Conservation (phyloP, 1,140 invertebrate genomes). For the Heliconius nattereri region DNA sequence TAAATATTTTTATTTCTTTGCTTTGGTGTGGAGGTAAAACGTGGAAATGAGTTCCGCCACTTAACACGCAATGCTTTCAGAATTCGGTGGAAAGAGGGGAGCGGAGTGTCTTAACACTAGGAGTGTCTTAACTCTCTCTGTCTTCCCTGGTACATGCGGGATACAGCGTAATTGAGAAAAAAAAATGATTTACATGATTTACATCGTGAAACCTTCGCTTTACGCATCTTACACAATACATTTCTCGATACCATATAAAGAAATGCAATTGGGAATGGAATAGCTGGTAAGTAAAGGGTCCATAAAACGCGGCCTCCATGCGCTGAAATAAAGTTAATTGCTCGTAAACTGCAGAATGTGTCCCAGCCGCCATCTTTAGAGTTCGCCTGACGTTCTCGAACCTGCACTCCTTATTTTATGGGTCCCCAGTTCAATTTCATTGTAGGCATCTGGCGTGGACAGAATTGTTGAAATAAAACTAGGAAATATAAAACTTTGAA, state of each 20-base stretch:
- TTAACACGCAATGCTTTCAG: no score
- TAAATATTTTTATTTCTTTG: no score
- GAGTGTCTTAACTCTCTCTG: no score
- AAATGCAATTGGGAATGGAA: slow-evolving; percentile 53
- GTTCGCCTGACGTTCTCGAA: slow-evolving; percentile 31
- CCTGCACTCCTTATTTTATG: slow-evolving; percentile 38
- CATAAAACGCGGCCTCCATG: slow-evolving; percentile 52
- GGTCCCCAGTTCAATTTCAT: slow-evolving; percentile 32
- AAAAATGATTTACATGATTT: not conserved
- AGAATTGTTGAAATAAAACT: slow-evolving; percentile 21
- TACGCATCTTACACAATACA: slow-evolving; percentile 15
- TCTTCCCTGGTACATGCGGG: no score
- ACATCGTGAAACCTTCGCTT: slow-evolving; percentile 8
- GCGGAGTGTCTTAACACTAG: no score
- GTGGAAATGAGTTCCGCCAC: no score
- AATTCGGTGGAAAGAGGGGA: no score
- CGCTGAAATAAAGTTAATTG: slow-evolving; percentile 65
- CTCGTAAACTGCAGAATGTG: slow-evolving; percentile 59
- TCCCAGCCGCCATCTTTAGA: slow-evolving; percentile 49
- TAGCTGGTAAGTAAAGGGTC: slow-evolving; percentile 45
- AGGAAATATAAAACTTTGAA: slow-evolving; percentile 24
- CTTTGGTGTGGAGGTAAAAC: no score
- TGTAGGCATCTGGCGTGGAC: slow-evolving; percentile 34
- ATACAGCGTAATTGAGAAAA: no score
- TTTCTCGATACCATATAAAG: slow-evolving; percentile 45